A percentile compares a stretch with the other conserved stretches of the same genome.
Evolutionary conservation across 2,113 vertebrate genomes (phyloP).

Genomic region (Catagonus wagneri): DNA sequence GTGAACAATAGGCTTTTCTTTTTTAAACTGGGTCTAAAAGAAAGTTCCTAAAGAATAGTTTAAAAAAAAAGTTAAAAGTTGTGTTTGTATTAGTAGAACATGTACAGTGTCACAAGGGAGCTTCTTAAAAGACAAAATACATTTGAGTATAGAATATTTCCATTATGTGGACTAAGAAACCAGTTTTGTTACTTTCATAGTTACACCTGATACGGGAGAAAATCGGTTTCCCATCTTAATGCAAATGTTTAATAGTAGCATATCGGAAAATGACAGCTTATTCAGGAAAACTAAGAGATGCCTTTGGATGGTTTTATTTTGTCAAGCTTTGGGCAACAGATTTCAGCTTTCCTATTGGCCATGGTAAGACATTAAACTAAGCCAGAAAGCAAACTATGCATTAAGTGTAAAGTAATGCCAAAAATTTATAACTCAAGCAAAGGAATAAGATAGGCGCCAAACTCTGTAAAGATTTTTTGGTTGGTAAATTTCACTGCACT

Average conservation of each 20-base stretch:
- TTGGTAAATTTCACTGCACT: not conserved
- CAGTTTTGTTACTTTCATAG: not conserved
- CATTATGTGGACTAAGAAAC: not conserved
- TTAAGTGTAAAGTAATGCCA: not conserved
- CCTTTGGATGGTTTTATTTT: not conserved
- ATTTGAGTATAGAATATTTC: not conserved
- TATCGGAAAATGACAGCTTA: not conserved
- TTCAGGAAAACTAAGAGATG: not conserved
- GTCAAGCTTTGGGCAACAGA: not conserved
- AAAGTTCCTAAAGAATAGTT: not conserved
- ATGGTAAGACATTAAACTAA: not conserved
- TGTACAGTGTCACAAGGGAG: not conserved
- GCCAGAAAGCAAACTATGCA: not conserved
- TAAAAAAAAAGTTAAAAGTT: not conserved
- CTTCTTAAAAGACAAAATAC: not conserved
- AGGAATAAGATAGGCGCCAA: not conserved
- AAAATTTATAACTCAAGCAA: not conserved
- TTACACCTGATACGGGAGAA: not conserved
- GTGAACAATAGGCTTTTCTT: not conserved
- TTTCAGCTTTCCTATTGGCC: constrained; percentile 9
- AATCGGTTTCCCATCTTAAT: constrained; percentile 3
- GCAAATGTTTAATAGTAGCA: not conserved
- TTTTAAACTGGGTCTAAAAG: not conserved
- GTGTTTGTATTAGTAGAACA: not conserved
- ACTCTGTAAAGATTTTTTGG: not conserved